These are phyloP conservation scores for Neodontobutis hainanensis DNA, from an alignment of 2,113 vertebrate genomes.

Conservation along the genomic window DNA sequence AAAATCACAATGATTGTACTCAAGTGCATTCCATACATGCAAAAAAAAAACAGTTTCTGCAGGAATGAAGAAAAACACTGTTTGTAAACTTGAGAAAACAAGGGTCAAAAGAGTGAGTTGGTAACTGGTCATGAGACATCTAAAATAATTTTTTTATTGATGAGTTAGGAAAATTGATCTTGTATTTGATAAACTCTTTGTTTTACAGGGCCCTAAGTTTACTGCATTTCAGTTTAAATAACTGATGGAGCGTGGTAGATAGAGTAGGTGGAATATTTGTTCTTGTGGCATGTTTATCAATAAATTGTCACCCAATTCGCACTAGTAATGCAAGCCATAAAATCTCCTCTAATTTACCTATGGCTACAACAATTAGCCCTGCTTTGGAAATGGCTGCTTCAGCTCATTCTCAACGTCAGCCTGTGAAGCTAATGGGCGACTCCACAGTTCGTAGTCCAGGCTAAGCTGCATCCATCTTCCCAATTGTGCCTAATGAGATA, in stretches of 20 bases:
- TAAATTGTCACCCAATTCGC: neutral
- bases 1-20: no score
- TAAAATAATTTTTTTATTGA: no score
- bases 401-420: conserved; percentile 48
- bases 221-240: neutral
- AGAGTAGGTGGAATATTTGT: conserved; percentile 1
- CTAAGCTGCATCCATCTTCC: conserved; percentile 63
- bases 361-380: conserved; percentile 57
- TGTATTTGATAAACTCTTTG: neutral
- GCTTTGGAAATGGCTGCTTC: conserved; percentile 51
- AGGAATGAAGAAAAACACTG: no score
- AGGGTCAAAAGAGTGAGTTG: no score
- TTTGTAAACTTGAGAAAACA: no score
- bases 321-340: conserved; percentile 41
- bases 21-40: no score
- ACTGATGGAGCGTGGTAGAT: neutral
- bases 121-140: no score
- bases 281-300: conserved; percentile 11
- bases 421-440: conserved; percentile 60
- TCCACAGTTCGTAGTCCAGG: conserved; percentile 50
- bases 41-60: no score
- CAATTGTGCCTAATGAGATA: conserved; percentile 76
- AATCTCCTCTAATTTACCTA: conserved; percentile 50
- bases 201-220: neutral
- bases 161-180: no score